Evolutionary conservation across 2,797 vertebrate genomes (phyloP).

Genomic region (Myotis myotis): DNA sequence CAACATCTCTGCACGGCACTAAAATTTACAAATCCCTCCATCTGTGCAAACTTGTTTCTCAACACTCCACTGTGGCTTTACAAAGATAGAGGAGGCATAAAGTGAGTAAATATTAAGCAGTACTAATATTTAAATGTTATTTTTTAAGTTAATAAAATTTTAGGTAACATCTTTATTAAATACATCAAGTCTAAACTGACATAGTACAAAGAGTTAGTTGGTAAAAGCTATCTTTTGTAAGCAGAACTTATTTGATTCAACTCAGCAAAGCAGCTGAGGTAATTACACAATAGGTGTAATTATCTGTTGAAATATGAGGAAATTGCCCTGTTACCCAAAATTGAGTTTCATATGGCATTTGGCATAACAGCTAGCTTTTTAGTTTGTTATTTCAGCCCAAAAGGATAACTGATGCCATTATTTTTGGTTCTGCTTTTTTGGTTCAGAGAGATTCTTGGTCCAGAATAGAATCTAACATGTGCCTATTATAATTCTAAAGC

Average conservation of each 20-base stretch:
- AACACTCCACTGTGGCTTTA: background rate
- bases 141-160: background rate
- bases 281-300: background rate
- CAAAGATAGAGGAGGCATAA: background rate
- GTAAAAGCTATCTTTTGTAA: background rate
- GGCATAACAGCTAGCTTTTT: constrained; percentile 1
- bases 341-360: background rate
- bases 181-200: background rate
- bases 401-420: constrained; percentile 47
- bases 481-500: constrained; percentile 62
- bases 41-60: background rate
- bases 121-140: background rate
- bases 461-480: constrained; percentile 42
- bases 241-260: background rate
- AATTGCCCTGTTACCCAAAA: constrained; percentile 39
- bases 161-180: constrained; percentile 7
- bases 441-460: constrained; percentile 61
- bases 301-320: background rate
- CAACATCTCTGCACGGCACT: background rate
- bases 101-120: background rate
- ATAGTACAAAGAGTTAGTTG: background rate
- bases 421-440: constrained; percentile 56
- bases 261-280: background rate
- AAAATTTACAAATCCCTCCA: background rate
- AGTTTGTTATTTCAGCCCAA: constrained; percentile 13